These are phyloP conservation scores for Sialis fuliginosa DNA, from an alignment of 2,888 invertebrate genomes.

Conservation along the genomic window DNA sequence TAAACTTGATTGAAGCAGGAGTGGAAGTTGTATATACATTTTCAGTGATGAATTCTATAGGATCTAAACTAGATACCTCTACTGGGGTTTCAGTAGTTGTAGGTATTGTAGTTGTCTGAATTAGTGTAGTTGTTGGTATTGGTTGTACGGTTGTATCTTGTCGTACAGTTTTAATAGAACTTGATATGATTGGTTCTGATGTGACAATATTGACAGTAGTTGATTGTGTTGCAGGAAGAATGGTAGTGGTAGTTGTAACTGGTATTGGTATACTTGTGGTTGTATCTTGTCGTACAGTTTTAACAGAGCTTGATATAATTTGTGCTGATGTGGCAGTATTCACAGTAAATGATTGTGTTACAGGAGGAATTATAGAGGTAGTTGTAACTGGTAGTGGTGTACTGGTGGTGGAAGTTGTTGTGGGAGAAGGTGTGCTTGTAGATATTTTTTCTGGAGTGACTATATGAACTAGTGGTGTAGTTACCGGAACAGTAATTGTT, in stretches of 20 bases:
- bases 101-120: slow-evolving; percentile 22
- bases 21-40: slow-evolving; percentile 16
- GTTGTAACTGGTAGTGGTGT: slow-evolving; percentile 21
- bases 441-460: not conserved
- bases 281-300: slow-evolving; percentile 14
- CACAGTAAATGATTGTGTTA: not conserved
- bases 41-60: slow-evolving; percentile 6
- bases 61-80: slow-evolving; percentile 11
- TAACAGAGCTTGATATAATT: slow-evolving; percentile 25
- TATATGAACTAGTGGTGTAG: too few species aligned
- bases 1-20: not conserved
- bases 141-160: slow-evolving; percentile 14
- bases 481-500: too few species aligned
- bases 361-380: slow-evolving; percentile 13
- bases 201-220: slow-evolving; percentile 13
- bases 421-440: slow-evolving; percentile 9
- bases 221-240: slow-evolving; percentile 9
- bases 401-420: slow-evolving; percentile 13
- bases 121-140: slow-evolving; percentile 19
- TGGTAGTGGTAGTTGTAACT: slow-evolving; percentile 14
- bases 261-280: slow-evolving; percentile 9
- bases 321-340: slow-evolving; percentile 16
- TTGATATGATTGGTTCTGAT: slow-evolving; percentile 10
- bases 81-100: slow-evolving; percentile 17
- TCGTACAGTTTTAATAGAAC: slow-evolving; percentile 13